Percentiles rank a stretch among this genome's conserved stretches.
Evolutionary conservation across 92 coral and sea anemone genomes (phyloP).

Genomic region (Parazoanthus darwini): DNA sequence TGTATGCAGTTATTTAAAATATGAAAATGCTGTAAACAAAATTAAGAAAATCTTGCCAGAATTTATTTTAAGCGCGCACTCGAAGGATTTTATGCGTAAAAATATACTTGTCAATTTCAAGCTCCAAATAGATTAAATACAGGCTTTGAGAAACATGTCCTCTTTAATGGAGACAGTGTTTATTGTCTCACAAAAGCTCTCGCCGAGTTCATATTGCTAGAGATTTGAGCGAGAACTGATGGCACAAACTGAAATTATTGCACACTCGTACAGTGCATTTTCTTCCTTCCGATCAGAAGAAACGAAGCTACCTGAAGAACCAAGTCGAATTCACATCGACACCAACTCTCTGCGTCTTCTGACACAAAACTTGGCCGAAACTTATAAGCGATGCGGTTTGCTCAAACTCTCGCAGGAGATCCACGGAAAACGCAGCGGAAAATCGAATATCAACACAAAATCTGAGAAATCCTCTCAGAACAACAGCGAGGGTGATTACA

Average conservation of each 20-base stretch:
- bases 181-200: constrained; percentile 36
- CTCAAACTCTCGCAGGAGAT: constrained; percentile 57
- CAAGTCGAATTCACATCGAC: constrained; percentile 72
- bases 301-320: constrained; percentile 13
- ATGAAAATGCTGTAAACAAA: constrained; percentile 25
- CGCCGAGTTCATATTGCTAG: constrained; percentile 22
- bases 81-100: background rate
- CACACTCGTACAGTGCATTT: constrained; percentile 87
- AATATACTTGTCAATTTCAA: constrained; percentile 25
- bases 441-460: constrained; percentile 67
- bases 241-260: constrained; percentile 88
- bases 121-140: background rate
- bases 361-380: constrained; percentile 75
- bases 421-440: constrained; percentile 69
- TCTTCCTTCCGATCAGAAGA: constrained; percentile 59
- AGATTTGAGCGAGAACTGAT: constrained; percentile 40
- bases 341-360: constrained; percentile 74
- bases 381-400: constrained; percentile 80
- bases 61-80: constrained; percentile 23
- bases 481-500: constrained; percentile 95
- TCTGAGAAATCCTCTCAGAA: constrained; percentile 61
- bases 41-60: background rate
- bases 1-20: constrained; percentile 39
- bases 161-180: constrained; percentile 26
- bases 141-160: constrained; percentile 13